Conservation (phyloP, 2,113 vertebrate species). For the Alouatta palliata region DNA sequence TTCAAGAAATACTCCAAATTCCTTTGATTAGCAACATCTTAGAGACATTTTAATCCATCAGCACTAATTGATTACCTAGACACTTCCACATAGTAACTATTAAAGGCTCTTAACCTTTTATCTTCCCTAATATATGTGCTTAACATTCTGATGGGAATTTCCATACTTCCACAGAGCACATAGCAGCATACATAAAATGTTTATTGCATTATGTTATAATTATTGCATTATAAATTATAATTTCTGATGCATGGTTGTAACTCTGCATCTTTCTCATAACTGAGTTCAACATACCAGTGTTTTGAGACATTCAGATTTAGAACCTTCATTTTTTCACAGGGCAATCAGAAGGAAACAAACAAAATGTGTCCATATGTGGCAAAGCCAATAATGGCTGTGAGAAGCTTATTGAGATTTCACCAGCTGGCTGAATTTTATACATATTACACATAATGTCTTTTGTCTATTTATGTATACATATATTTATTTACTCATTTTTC, state of each 20-base stretch:
- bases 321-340: constrained; percentile 6
- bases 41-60: no score
- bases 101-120: not conserved
- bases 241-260: not conserved
- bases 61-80: not conserved
- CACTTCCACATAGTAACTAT: not conserved
- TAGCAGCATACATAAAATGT: not conserved
- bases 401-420: not conserved
- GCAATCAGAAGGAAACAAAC: not conserved
- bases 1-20: constrained; percentile 5
- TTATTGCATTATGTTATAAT: not conserved
- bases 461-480: not conserved
- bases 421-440: not conserved
- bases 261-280: not conserved
- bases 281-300: not conserved
- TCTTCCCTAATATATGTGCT: not conserved
- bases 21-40: no score
- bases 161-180: not conserved
- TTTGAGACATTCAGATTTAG: constrained; percentile 1
- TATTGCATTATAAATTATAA: not conserved
- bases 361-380: not conserved
- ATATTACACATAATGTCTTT: not conserved
- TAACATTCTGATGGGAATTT: not conserved
- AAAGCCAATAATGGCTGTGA: not conserved
- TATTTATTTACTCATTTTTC: not conserved